Percentiles rank a stretch among this genome's conserved stretches.
Evolutionary conservation across 1,140 invertebrate genomes (phyloP).

Genomic region (Chymomyza costata): DNA sequence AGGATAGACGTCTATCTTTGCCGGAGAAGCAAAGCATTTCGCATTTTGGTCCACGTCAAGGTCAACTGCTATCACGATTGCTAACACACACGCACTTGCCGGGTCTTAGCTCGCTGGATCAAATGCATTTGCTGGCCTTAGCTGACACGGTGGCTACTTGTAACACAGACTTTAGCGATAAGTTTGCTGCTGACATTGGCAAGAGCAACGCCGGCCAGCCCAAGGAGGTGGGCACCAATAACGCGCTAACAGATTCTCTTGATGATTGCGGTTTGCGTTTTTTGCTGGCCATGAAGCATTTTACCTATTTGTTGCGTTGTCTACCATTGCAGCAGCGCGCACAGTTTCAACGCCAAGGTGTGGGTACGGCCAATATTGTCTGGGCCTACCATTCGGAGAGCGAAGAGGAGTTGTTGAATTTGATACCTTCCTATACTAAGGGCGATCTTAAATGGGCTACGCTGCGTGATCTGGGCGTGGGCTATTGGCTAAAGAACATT

Average conservation of each 20-base stretch:
- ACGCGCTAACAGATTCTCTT: slow-evolving; percentile 84
- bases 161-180: slow-evolving; percentile 89
- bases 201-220: slow-evolving; percentile 78
- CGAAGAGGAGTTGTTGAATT: slow-evolving; percentile 93
- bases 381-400: slow-evolving; percentile 99
- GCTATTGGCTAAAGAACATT: slow-evolving; percentile 97
- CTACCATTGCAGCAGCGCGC: slow-evolving; percentile 91
- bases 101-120: slow-evolving; percentile 96
- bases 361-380: slow-evolving; percentile 94
- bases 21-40: slow-evolving; percentile 84
- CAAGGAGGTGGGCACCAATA: slow-evolving; percentile 81
- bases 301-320: slow-evolving; percentile 94
- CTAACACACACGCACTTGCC: slow-evolving; percentile 97
- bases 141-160: slow-evolving; percentile 98
- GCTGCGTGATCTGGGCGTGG: slow-evolving; percentile 92
- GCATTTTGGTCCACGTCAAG: slow-evolving; percentile 89
- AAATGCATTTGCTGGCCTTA: slow-evolving; percentile 98
- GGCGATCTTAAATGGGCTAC: slow-evolving; percentile 92
- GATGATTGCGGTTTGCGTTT: slow-evolving; percentile 99
- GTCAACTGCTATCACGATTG: slow-evolving; percentile 86
- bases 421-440: slow-evolving; percentile 92
- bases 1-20: slow-evolving; percentile 81
- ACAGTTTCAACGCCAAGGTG: slow-evolving; percentile 90
- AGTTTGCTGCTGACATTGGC: slow-evolving; percentile 86
- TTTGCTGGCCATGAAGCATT: slow-evolving; percentile 97